Evolutionary conservation across 2,113 vertebrate genomes (phyloP).

Genomic region (Lota lota): DNA sequence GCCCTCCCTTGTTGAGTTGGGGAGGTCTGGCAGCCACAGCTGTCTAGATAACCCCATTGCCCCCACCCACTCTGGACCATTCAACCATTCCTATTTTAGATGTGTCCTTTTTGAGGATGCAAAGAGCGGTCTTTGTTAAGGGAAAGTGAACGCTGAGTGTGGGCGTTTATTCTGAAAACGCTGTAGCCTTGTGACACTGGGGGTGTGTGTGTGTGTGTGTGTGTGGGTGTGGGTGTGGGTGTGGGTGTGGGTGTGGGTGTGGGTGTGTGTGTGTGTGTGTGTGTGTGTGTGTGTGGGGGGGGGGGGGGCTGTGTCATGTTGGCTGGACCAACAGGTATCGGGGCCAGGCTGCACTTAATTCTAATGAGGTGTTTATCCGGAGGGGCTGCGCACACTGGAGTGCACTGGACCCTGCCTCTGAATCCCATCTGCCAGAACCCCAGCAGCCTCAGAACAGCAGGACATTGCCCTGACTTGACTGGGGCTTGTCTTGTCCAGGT

Average conservation of each 20-base stretch:
- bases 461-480: neutral
- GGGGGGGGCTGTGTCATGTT: neutral
- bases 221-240: too few species aligned
- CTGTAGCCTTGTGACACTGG: conserved; percentile 23
- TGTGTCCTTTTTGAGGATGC: conserved; percentile 11
- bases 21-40: conserved; percentile 29
- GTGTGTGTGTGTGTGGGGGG: neutral
- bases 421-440: conserved; percentile 44
- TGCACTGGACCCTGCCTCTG: conserved; percentile 41
- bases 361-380: conserved; percentile 62
- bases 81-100: neutral
- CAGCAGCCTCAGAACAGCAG: neutral
- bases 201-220: conserved; percentile 16
- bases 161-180: neutral
- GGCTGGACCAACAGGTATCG: conserved; percentile 27
- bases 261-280: too few species aligned
- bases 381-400: conserved; percentile 23
- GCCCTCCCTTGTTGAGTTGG: conserved; percentile 31
- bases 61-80: conserved; percentile 17
- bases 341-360: conserved; percentile 37
- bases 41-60: conserved; percentile 44
- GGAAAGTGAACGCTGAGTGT: conserved; percentile 3
- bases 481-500: neutral
- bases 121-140: neutral
- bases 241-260: too few species aligned